Conservation (phyloP, 2,888 invertebrate species). For the Mayetiola destructor region DNA sequence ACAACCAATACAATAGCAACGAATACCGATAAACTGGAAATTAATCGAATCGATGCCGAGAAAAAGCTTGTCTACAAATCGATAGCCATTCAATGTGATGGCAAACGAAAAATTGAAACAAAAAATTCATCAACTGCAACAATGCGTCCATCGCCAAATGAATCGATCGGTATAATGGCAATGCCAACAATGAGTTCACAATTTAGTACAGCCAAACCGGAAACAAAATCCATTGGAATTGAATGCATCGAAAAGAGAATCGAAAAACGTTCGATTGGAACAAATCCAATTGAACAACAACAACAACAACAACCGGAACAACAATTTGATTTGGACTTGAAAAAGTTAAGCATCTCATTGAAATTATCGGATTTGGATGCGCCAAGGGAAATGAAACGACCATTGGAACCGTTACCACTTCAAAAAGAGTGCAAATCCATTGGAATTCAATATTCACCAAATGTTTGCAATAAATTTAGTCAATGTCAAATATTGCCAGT, state of each 20-base stretch:
- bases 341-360: conserved; percentile 36
- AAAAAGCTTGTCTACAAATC: neutral
- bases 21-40: neutral
- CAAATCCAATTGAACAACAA: conserved; percentile 35
- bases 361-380: conserved; percentile 34
- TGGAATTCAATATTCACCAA: conserved; percentile 25
- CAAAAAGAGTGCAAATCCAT: conserved; percentile 18
- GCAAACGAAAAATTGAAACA: neutral
- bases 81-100: neutral
- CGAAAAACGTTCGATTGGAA: conserved; percentile 40
- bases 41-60: neutral
- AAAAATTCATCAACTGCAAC: neutral
- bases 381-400: neutral
- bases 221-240: conserved; percentile 38
- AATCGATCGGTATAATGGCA: neutral
- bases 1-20: conserved; percentile 16
- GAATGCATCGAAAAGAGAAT: conserved; percentile 36
- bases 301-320: neutral
- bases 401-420: neutral
- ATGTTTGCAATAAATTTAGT: conserved; percentile 22
- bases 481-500: conserved; percentile 23
- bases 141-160: neutral
- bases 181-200: conserved; percentile 12
- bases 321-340: conserved; percentile 26
- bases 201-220: conserved; percentile 27